Base-by-base conservation (phyloP, 2,797 vertebrate genomes). In the Spheniscus humboldti region DNA sequence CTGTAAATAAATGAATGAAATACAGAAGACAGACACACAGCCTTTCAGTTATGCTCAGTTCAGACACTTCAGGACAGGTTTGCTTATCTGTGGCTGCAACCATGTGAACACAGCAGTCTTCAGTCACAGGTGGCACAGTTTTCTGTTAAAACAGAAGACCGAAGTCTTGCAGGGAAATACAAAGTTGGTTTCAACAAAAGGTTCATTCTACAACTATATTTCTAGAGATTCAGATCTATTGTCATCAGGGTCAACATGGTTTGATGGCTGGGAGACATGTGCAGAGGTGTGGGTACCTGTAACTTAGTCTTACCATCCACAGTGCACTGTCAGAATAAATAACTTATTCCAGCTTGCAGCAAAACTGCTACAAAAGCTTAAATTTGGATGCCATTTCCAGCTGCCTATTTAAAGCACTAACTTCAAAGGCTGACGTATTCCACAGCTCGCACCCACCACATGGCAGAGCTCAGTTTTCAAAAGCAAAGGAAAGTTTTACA, bases 401-500 rank as follows among this genome's bases (percentile, higher is more conserved):
- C 23, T 59, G 78, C 75, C 15, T 28, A 62, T 92, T 96, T 86
- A 91, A 96, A 94, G 86, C 82, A 52, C 45, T 52, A 64, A 91
- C 78, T 92, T 96, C 90, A 93, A 96, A 95, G 94, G 72, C 86
- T 96, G 92, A 94, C 3, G 3, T 69, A 72, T 67, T 73, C 68
- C 59, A 13, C 75, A 41, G 81, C 77, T 90, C 0, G 1, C 84
- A 85, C 64, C 48, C 78, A 71, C 67, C 41, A 39, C 81, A 86
- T 24, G 52, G 31, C 77, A 89, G 64, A 64, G 43, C 60, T 85
- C 69, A 27, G 35, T 37, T 91, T 92, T 92, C 94, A 96, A 95
- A 96, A 78, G 87, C 92, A 90, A 94, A 96, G 93, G 80, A 96
- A 95, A 92, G 86, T 95, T 95, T 96, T 95, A 93, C 94, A 92